A percentile compares a stretch with the other conserved stretches of the same genome.
Evolutionary conservation across 2,113 vertebrate species (phyloP).

Genomic region (Periophthalmodon schlosseri): DNA sequence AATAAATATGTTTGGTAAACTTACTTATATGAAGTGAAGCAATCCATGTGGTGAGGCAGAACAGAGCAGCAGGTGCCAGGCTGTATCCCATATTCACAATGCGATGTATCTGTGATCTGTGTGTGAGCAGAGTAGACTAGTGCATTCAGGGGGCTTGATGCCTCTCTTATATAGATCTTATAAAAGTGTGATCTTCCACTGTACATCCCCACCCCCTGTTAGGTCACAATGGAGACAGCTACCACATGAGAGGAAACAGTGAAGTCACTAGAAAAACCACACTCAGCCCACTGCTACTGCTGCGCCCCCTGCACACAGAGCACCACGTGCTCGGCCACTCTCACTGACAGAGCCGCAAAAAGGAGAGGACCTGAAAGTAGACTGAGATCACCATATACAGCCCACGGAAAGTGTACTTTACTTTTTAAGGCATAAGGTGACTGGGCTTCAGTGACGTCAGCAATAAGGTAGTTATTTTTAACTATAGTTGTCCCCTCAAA

Average conservation of each 20-base stretch:
- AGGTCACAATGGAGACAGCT: conserved; percentile 1
- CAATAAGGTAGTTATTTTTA: neutral
- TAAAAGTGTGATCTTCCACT: conserved; percentile 18
- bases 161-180: conserved; percentile 24
- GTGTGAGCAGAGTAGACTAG: neutral
- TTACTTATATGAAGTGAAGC: conserved; percentile 45
- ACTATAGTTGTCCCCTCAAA: too few relatives aligned
- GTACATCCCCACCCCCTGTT: neutral
- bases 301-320: neutral
- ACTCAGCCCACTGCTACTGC: conserved; percentile 22
- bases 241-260: conserved; percentile 45
- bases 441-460: neutral
- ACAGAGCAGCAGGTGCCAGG: conserved; percentile 25
- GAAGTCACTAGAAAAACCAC: conserved; percentile 35
- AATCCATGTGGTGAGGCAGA: conserved; percentile 44
- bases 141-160: neutral
- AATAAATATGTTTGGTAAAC: conserved; percentile 21
- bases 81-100: conserved; percentile 48
- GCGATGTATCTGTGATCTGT: neutral
- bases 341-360: neutral
- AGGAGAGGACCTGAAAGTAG: neutral
- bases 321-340: neutral
- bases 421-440: neutral
- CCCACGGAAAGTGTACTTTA: neutral
- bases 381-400: neutral